phyloP scores from a whole-genome alignment of 2,888 invertebrate genomes.

The Vanessa cardui region DNA sequence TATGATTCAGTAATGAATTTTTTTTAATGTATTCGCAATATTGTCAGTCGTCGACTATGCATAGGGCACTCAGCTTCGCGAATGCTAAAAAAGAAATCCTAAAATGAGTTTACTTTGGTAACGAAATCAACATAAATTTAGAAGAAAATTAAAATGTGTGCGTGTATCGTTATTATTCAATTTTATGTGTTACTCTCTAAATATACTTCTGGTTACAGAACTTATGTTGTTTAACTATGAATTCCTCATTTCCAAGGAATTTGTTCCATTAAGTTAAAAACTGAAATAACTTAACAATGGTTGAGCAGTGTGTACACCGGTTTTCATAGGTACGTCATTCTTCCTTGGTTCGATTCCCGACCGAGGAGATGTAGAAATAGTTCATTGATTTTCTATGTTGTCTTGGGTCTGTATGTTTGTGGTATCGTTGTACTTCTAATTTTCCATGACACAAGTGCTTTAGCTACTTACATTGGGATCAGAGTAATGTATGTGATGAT shows the following conservation, averaged over 20 bases:
- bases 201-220: background rate
- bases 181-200: conserved; percentile 4
- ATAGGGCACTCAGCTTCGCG: conserved; percentile 60
- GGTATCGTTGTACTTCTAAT: no score
- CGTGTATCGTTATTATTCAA: conserved; percentile 25
- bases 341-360: no score
- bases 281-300: no score
- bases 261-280: no score
- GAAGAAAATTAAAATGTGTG: conserved; percentile 53
- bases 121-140: conserved; percentile 79
- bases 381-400: no score
- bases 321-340: no score
- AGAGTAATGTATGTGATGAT: no score
- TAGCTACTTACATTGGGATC: no score
- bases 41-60: conserved; percentile 51
- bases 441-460: no score
- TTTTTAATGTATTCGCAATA: background rate
- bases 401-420: no score
- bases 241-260: background rate
- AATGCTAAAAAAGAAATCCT: conserved; percentile 78
- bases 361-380: no score
- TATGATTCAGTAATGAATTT: background rate
- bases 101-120: conserved; percentile 78
- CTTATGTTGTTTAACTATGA: background rate
- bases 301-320: no score